Percentiles rank a stretch among this genome's conserved stretches.
Evolutionary conservation across 2,888 invertebrate genomes (phyloP).

Genomic region (Allygus modestus): DNA sequence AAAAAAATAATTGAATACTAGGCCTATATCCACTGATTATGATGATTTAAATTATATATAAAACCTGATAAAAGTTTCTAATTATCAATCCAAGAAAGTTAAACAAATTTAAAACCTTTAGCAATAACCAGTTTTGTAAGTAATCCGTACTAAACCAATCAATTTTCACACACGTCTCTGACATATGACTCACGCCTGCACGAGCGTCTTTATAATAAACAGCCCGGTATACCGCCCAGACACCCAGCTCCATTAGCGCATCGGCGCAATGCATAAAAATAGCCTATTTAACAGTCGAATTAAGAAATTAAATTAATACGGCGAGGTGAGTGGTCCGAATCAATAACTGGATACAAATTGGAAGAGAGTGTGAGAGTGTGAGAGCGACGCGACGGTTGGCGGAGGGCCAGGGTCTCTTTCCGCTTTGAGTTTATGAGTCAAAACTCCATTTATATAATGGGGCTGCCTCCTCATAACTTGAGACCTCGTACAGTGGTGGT

Average conservation of each 20-base stretch:
- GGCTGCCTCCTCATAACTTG: conserved; percentile 19
- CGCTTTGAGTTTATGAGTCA: conserved; percentile 18
- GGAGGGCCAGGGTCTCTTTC: conserved; percentile 27
- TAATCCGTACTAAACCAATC: not conserved
- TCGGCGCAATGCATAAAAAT: conserved; percentile 44
- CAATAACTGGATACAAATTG: conserved; percentile 27
- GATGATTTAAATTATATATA: too few relatives aligned
- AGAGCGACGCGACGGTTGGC: not conserved
- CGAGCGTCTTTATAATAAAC: conserved; percentile 2
- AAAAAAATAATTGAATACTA: too few relatives aligned
- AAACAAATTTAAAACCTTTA: too few relatives aligned
- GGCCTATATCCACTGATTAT: too few relatives aligned
- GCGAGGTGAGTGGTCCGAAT: not conserved
- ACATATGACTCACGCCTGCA: not conserved
- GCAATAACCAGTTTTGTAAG: too few relatives aligned
- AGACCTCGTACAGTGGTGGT: not conserved
- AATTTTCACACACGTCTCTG: not conserved
- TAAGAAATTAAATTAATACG: conserved; percentile 37
- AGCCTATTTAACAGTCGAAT: conserved; percentile 38
- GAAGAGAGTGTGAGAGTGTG: not conserved
- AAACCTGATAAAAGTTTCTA: too few relatives aligned
- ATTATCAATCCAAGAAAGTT: too few relatives aligned
- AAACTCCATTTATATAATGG: conserved; percentile 42
- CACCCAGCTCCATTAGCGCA: not conserved
- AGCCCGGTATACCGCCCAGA: not conserved